These are phyloP conservation scores for Microplitis manilae DNA, from an alignment of 2,888 invertebrate species.

Conservation along the genomic window DNA sequence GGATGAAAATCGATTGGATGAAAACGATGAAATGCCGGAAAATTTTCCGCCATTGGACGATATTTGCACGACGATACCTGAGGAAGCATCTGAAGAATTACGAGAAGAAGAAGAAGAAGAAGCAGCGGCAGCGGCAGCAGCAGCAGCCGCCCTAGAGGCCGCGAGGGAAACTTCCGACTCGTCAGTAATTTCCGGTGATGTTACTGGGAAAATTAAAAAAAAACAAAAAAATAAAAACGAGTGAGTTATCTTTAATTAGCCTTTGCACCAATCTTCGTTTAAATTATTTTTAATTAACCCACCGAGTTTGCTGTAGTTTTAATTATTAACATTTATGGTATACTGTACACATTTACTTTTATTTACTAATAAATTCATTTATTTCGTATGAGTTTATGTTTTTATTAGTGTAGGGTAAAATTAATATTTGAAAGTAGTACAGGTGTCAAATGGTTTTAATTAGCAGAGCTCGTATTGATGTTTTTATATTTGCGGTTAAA, in stretches of 20 bases:
- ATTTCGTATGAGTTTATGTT: too few relatives aligned
- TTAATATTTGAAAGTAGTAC: background rate
- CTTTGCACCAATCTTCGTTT: slow-evolving; percentile 5
- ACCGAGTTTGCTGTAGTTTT: too few relatives aligned
- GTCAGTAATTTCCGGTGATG: slow-evolving; percentile 27
- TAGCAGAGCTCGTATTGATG: background rate
- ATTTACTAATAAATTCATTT: too few relatives aligned
- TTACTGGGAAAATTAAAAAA: slow-evolving; percentile 28
- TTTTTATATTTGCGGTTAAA: background rate
- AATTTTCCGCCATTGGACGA: slow-evolving; percentile 65
- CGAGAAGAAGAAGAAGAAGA: slow-evolving; percentile 72
- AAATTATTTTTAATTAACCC: background rate
- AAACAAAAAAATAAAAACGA: slow-evolving; percentile 32
- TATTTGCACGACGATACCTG: slow-evolving; percentile 70
- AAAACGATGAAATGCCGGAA: slow-evolving; percentile 35
- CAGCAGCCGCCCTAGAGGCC: slow-evolving; percentile 49
- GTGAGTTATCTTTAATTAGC: slow-evolving; percentile 24
- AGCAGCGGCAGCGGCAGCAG: slow-evolving; percentile 70
- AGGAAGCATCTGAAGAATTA: slow-evolving; percentile 76
- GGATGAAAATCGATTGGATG: slow-evolving; percentile 63
- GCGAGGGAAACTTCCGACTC: slow-evolving; percentile 44
- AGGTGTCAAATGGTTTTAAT: background rate
- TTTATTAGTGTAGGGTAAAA: too few relatives aligned
- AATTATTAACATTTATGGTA: too few relatives aligned
- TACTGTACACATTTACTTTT: too few relatives aligned